phyloP scores from a whole-genome alignment of 1,140 invertebrate genomes.

The Brachionus rotundiformis region DNA sequence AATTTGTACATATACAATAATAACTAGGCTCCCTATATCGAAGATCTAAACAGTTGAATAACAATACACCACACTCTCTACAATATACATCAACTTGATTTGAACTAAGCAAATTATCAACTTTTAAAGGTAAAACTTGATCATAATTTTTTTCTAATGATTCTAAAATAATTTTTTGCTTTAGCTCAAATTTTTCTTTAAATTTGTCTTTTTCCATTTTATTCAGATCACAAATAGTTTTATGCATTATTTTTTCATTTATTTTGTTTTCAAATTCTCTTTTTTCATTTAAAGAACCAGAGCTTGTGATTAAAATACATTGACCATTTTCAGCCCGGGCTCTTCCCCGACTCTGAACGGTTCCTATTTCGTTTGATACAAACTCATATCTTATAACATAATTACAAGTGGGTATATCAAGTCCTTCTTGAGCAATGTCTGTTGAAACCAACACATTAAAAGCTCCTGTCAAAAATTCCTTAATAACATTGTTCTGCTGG shows the following conservation, averaged over 20 bases:
- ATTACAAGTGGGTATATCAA: slow-evolving; percentile 53
- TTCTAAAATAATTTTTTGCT: not conserved
- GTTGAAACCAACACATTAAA: slow-evolving; percentile 9
- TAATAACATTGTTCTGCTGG: slow-evolving; percentile 5
- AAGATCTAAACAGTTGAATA: not conserved
- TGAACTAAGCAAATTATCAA: not conserved
- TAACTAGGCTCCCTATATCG: not conserved
- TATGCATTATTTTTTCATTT: slow-evolving; percentile 50
- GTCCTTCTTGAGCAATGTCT: slow-evolving; percentile 53
- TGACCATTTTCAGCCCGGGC: slow-evolving; percentile 52
- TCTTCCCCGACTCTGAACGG: slow-evolving; percentile 52
- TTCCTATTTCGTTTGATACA: slow-evolving; percentile 53
- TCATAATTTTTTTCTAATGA: not conserved
- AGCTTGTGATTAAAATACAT: slow-evolving; percentile 47
- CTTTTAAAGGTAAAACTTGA: not conserved
- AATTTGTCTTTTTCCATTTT: not conserved
- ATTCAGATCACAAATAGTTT: not conserved
- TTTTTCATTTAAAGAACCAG: slow-evolving; percentile 24
- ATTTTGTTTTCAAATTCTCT: slow-evolving; percentile 51
- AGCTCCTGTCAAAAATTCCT: not conserved
- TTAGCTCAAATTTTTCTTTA: not conserved
- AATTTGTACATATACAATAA: not conserved
- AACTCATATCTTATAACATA: slow-evolving; percentile 53
- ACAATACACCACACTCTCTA: not conserved
- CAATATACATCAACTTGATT: not conserved